These are phyloP conservation scores for Lasioglossum lativentre DNA, from an alignment of 2,888 invertebrate genomes.

Conservation along the genomic window DNA sequence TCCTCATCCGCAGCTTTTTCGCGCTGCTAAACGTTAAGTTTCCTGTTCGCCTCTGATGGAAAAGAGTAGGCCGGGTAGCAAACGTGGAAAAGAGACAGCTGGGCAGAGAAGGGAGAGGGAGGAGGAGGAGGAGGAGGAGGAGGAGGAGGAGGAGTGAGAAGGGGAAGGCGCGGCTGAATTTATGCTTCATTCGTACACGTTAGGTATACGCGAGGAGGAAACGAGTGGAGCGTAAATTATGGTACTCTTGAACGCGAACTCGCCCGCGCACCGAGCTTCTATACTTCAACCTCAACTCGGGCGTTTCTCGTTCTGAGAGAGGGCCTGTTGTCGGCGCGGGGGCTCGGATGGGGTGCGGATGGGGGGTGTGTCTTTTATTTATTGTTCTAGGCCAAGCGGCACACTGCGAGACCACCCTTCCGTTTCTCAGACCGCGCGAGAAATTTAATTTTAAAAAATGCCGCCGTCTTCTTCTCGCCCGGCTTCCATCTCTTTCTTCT, in stretches of 20 bases:
- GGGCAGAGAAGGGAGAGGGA: neutral
- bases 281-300: constrained; percentile 41
- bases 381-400: constrained; percentile 67
- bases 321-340: constrained; percentile 26
- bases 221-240: constrained; percentile 80
- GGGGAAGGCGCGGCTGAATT: constrained; percentile 74
- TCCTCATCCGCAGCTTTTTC: constrained; percentile 59
- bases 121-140: neutral
- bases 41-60: constrained; percentile 44
- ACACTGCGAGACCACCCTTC: constrained; percentile 46
- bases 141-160: neutral
- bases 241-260: constrained; percentile 75
- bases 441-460: constrained; percentile 67
- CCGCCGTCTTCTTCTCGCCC: constrained; percentile 16
- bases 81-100: constrained; percentile 10
- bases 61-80: neutral
- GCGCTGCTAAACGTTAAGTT: constrained; percentile 73
- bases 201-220: constrained; percentile 75
- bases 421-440: constrained; percentile 46
- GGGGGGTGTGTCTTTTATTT: constrained; percentile 71
- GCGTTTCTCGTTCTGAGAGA: constrained; percentile 43
- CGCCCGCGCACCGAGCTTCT: constrained; percentile 41
- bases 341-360: neutral
- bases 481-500: neutral
- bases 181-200: constrained; percentile 80